A percentile compares a stretch with the other conserved stretches of the same genome.
These are phyloP conservation scores for Carcharodon carcharias DNA, from an alignment of 2,797 vertebrate species.

Conservation along the genomic window DNA sequence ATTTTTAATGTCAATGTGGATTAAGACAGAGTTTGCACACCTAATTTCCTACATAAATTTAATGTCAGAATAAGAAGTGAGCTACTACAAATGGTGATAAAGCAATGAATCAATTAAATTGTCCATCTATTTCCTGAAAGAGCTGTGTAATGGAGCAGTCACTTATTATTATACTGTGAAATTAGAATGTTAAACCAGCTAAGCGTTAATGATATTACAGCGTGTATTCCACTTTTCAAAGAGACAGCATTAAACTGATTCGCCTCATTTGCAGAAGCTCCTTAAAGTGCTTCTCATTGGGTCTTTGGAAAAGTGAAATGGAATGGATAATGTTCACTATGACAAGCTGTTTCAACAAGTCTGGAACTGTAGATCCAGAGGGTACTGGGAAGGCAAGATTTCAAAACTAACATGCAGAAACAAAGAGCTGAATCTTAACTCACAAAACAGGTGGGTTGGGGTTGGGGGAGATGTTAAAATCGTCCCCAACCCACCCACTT, in stretches of 20 bases:
- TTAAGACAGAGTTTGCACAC: too few species aligned
- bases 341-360: not conserved
- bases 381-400: not conserved
- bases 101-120: slow-evolving; percentile 75
- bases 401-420: not conserved
- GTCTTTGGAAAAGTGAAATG: not conserved
- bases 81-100: slow-evolving; percentile 64
- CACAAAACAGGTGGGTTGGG: too few species aligned
- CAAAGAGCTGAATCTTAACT: not conserved
- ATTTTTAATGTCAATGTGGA: too few species aligned
- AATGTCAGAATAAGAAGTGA: slow-evolving; percentile 52
- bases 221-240: slow-evolving; percentile 45
- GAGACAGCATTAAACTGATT: slow-evolving; percentile 51
- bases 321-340: not conserved
- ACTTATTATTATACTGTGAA: slow-evolving; percentile 54
- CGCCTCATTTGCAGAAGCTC: slow-evolving; percentile 46
- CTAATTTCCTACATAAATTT: not conserved
- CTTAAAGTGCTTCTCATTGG: slow-evolving; percentile 49
- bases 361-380: not conserved
- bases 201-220: slow-evolving; percentile 56
- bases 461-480: not conserved
- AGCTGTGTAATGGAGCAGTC: slow-evolving; percentile 59
- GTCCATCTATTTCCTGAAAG: slow-evolving; percentile 66
- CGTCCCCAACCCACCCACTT: not conserved
- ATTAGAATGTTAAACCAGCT: slow-evolving; percentile 61